Conservation (phyloP, 2,113 vertebrate species). For the Typhlomys cinereus region DNA sequence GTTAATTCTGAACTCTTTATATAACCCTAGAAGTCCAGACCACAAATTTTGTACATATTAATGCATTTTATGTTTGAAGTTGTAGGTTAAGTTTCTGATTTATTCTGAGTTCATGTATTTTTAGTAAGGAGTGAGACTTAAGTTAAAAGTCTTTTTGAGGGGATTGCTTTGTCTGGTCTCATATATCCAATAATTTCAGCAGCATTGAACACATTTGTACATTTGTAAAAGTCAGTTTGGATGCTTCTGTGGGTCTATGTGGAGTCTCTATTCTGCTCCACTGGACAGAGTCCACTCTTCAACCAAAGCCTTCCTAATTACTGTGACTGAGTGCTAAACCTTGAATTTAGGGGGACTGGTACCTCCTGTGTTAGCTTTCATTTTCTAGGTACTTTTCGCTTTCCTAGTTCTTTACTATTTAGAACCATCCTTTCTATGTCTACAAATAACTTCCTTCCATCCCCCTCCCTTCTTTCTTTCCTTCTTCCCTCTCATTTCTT, state of each 20-base stretch:
- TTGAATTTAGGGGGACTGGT: neutral
- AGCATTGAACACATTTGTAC: neutral
- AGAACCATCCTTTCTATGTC: too few species aligned
- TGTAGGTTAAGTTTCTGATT: neutral
- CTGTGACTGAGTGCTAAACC: neutral
- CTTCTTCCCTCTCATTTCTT: too few species aligned
- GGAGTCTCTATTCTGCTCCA: neutral
- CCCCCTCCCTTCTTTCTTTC: too few species aligned
- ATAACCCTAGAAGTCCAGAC: neutral
- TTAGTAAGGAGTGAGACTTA: neutral
- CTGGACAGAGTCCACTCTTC: neutral
- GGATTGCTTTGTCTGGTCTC: neutral
- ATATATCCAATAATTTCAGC: neutral
- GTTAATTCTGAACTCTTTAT: neutral
- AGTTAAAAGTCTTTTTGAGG: neutral
- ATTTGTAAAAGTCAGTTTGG: neutral
- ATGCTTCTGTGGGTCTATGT: neutral
- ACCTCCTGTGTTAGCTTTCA: neutral
- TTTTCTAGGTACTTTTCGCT: neutral
- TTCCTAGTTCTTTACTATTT: constrained; percentile 5
- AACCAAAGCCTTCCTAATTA: neutral
- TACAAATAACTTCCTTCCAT: too few species aligned
- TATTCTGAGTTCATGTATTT: neutral
- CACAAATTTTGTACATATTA: neutral
- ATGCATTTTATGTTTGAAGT: neutral